These are phyloP conservation scores for Macrotus californicus DNA, from an alignment of 2,113 vertebrate species.

Conservation along the genomic window DNA sequence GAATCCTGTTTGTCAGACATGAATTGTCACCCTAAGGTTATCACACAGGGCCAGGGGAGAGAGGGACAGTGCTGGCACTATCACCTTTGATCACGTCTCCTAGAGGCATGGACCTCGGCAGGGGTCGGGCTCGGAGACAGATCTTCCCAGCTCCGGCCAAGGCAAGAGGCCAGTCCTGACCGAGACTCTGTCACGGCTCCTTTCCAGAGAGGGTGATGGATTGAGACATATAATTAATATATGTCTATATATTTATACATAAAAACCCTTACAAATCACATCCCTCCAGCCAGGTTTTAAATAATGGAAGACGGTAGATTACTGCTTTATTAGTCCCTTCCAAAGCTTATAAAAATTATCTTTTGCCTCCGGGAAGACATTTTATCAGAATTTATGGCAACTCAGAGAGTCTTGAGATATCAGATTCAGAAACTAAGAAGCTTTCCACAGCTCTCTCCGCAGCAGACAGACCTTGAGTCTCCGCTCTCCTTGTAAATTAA, in stretches of 20 bases:
- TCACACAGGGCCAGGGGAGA: constrained; percentile 84
- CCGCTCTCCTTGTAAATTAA: constrained; percentile 71
- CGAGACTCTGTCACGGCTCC: not conserved
- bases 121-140: constrained; percentile 72
- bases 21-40: constrained; percentile 87
- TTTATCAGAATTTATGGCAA: constrained; percentile 83
- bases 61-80: constrained; percentile 82
- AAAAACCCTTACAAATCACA: constrained; percentile 77
- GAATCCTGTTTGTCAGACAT: constrained; percentile 86
- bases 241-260: constrained; percentile 69
- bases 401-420: constrained; percentile 73
- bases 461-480: constrained; percentile 57
- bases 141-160: not conserved
- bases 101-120: constrained; percentile 80
- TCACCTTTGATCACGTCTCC: constrained; percentile 86
- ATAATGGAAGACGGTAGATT: constrained; percentile 83
- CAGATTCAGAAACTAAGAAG: constrained; percentile 74
- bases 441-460: constrained; percentile 52
- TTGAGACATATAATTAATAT: constrained; percentile 70
- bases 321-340: constrained; percentile 81
- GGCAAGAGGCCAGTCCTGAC: not conserved
- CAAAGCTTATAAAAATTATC: constrained; percentile 83
- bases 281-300: constrained; percentile 77
- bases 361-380: constrained; percentile 80
- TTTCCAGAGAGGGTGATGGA: constrained; percentile 47